A percentile compares a stretch with the other conserved stretches of the same genome.
Evolutionary conservation across 92 coral and sea anemone species (phyloP).

Genomic region (Actinostola sp.): DNA sequence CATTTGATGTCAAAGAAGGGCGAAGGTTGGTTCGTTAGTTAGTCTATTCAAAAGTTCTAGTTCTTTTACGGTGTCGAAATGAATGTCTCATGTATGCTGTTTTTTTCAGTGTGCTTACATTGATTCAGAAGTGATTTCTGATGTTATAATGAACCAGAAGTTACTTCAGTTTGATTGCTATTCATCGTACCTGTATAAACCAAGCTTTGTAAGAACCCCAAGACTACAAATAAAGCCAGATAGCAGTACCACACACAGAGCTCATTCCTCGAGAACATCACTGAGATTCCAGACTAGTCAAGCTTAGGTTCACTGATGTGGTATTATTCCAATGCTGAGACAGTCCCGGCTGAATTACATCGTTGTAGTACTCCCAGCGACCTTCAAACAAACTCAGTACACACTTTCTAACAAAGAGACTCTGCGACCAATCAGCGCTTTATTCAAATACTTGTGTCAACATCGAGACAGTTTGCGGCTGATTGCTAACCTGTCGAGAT

Average conservation of each 20-base stretch:
- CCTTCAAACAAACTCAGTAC: slow-evolving; percentile 1
- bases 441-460: slow-evolving; percentile 3
- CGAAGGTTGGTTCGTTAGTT: too few relatives aligned
- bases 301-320: not conserved
- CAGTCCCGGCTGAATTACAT: not conserved
- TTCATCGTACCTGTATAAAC: too few relatives aligned
- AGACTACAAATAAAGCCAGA: too few relatives aligned
- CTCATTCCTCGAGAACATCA: not conserved
- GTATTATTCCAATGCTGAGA: not conserved
- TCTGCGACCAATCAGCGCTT: not conserved
- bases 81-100: too few relatives aligned
- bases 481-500: not conserved
- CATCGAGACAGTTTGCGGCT: not conserved
- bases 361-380: not conserved
- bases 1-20: too few relatives aligned
- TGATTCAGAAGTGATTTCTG: too few relatives aligned
- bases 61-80: too few relatives aligned
- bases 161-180: too few relatives aligned
- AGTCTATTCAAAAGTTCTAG: too few relatives aligned
- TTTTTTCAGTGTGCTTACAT: too few relatives aligned
- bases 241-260: not conserved
- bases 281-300: not conserved
- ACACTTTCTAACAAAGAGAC: not conserved
- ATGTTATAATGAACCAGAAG: too few relatives aligned
- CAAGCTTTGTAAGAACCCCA: too few relatives aligned